Evolutionary conservation across 2,888 invertebrate species (phyloP), one percentile per base, ranked within the genome.

Genomic region (Cryptosula pallasiana): DNA sequence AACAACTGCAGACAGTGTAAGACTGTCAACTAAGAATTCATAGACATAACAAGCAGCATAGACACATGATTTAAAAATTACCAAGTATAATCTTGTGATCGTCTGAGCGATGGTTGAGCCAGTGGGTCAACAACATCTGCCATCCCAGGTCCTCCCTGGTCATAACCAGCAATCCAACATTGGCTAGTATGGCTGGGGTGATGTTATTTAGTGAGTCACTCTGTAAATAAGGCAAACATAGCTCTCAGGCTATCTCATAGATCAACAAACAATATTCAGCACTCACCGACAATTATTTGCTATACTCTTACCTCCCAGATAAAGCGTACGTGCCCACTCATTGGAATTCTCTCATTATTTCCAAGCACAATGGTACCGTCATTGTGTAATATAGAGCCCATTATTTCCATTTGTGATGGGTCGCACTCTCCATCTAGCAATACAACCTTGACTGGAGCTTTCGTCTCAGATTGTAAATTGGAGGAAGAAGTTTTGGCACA

Each of bases 401-500:
- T 76, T 57, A 82, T 72, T 73, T 83, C 82, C 78, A 83, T 77
- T 77, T 83, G 83, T 58, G 75, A 75, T 1, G 77, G 75, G 72
- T 82, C 81, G 74, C 81, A 78, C 77, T 81, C 80, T 71, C 83
- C 82, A 76, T 83, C 83, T 35, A 83, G 77, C 75, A 81, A 82
- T 75, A 83, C 78, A 35, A 83, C 78, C 74, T 81, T 80, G 79
- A 82, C 80, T 36, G 76, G 72, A 1, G 79, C 78, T 73, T 79
- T 79, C 13, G 74, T 74, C 71, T 78, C 75, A 57, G 73, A 32
- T 34, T 77, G 75, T 70, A 55, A 25, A 72, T 76, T 75, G 23
- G 74, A 71, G 35, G 76, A 75, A 5, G 77, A 74, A 35, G 77
- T 74, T 71, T 79, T 79, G 27, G 80, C 73, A 75, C 82, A 83